Percentiles rank a stretch among this genome's conserved stretches.
phyloP scores from a whole-genome alignment of 2,113 vertebrate species.

The Pleuronectes platessa region DNA sequence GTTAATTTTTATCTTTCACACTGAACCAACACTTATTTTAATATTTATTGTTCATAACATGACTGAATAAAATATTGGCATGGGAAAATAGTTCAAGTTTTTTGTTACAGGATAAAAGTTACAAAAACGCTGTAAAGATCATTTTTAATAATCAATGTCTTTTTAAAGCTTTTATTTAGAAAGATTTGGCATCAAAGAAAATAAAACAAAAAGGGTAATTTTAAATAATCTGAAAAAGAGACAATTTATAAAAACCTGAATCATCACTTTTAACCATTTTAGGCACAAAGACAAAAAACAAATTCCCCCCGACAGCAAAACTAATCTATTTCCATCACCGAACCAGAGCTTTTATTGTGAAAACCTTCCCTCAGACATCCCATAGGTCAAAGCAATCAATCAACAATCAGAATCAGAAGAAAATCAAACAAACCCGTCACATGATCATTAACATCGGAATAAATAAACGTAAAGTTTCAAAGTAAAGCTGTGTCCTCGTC shows the following conservation, averaged over 20 bases:
- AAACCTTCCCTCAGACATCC: not conserved
- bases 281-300: not conserved
- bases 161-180: not conserved
- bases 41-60: too few species aligned
- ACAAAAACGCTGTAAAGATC: too few species aligned
- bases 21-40: too few species aligned
- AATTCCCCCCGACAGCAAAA: not conserved
- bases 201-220: not conserved
- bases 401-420: too few species aligned
- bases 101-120: too few species aligned
- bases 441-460: too few species aligned
- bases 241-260: not conserved
- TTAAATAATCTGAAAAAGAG: not conserved
- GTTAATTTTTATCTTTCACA: too few species aligned
- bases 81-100: too few species aligned
- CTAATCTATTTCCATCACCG: not conserved
- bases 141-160: too few species aligned
- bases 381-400: not conserved
- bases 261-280: not conserved
- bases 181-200: not conserved
- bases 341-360: constrained; percentile 9
- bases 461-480: not conserved
- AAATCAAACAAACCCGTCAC: too few species aligned
- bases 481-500: not conserved
- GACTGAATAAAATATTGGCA: too few species aligned